Base-by-base conservation (phyloP, 1,140 invertebrate species). In the Scaptomyza montana region DNA sequence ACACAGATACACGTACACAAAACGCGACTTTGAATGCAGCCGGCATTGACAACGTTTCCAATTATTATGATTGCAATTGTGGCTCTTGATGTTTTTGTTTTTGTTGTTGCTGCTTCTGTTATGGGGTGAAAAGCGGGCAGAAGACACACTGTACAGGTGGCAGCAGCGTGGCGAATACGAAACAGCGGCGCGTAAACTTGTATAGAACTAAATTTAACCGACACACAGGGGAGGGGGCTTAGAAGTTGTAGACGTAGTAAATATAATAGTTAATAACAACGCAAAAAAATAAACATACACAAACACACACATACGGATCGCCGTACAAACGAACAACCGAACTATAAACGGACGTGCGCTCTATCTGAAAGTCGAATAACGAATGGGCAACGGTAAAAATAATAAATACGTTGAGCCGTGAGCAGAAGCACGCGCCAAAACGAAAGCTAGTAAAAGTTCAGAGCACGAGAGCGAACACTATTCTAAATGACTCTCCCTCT, bases 251-350 rank as follows among this genome's bases (percentile, higher is more conserved):
- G 73, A 67, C 66, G 82, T 78, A 82, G 82, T 87, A 82, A 82
- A 87, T 74, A 82, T 74, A 77, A 77, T 82, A 87, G 81, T 86
- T 86, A 87, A 81, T 87, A 86, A 86, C 82, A 86, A 87, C 78
- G 78, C 82, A 86, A 86, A 80, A 68, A 82, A 80, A 71, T 75
- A 78, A 80, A 80, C 65, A 77, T 57, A 78, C 66, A 67, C 67
- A 68, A 65, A 54, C 55, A 59, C 78, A 55, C 78, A 56, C 68
- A 71, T 64, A 81, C 77, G 73, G 46, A 68, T 47, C 69, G 61
- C 56, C 56, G 66, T 33, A 47, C 47, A 21, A 49, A 49, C 56
- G 43, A 59, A 30, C 56, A 28, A 28, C 43, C 56, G 56, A 47
- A 59, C 56, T 43, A 59, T 33, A 59, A 57, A 60, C 53, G 57